phyloP scores from a whole-genome alignment of 2,888 invertebrate species.

The Andrena haemorrhoa region DNA sequence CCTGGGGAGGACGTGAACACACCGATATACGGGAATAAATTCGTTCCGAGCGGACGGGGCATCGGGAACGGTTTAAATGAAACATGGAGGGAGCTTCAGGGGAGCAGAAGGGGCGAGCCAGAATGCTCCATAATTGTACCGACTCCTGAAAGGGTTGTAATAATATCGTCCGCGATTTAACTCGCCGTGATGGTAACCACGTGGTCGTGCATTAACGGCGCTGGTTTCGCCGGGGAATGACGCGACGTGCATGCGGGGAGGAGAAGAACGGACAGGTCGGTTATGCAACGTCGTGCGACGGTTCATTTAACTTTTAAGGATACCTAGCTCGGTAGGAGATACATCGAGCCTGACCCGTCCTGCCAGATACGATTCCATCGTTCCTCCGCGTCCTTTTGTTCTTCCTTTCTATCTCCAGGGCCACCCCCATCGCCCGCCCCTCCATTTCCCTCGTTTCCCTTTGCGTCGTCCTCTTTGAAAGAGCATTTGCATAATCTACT shows the following conservation, averaged over 20 bases:
- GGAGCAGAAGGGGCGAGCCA: constrained; percentile 44
- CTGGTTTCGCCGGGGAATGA: constrained; percentile 35
- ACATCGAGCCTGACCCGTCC: constrained; percentile 32
- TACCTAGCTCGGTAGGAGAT: constrained; percentile 13
- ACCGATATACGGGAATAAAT: constrained; percentile 67
- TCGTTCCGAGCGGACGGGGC: constrained; percentile 52
- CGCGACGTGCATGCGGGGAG: constrained; percentile 7
- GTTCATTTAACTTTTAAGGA: constrained; percentile 62
- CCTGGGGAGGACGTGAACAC: constrained; percentile 56
- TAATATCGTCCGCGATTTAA: constrained; percentile 71
- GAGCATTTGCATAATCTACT: constrained; percentile 74
- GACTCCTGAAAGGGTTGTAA: constrained; percentile 66
- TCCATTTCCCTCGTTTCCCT: constrained; percentile 40
- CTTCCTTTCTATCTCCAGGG: constrained; percentile 22
- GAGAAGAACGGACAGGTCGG: constrained; percentile 16
- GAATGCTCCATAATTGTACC: constrained; percentile 71
- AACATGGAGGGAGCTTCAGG: constrained; percentile 33
- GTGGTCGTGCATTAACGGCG: constrained; percentile 50
- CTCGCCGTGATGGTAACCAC: constrained; percentile 58
- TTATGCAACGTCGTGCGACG: constrained; percentile 33
- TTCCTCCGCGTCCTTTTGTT: constrained; percentile 35
- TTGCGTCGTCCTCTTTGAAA: constrained; percentile 62
- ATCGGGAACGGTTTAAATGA: constrained; percentile 65
- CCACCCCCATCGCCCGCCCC: constrained; percentile 17
- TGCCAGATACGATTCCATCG: constrained; percentile 49